phyloP scores from a whole-genome alignment of 2,113 vertebrate genomes.

The Apodemus sylvaticus region DNA sequence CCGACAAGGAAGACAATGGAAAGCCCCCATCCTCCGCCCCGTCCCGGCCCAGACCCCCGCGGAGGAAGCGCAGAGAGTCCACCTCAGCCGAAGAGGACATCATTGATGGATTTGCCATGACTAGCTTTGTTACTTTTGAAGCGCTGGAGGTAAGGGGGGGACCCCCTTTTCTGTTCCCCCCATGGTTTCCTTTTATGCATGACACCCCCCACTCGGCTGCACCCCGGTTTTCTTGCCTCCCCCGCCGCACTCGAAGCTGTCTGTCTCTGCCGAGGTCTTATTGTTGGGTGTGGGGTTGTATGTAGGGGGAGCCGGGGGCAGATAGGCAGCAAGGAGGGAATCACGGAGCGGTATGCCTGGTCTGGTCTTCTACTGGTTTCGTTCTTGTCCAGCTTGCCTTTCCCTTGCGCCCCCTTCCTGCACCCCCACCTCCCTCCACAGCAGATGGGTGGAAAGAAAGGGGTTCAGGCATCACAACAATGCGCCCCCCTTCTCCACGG shows the following conservation, averaged over 20 bases:
- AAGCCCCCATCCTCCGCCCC: conserved; percentile 90
- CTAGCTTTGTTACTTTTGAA: conserved; percentile 94
- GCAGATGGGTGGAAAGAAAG: conserved; percentile 79
- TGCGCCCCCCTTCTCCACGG: conserved; percentile 68
- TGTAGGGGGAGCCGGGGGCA: conserved; percentile 66
- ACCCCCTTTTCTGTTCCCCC: not conserved
- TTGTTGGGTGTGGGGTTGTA: conserved; percentile 74
- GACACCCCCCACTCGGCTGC: conserved; percentile 65
- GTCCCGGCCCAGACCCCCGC: conserved; percentile 92
- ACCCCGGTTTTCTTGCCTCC: conserved; percentile 37
- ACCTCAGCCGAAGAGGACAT: conserved; percentile 96
- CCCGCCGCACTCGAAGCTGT: conserved; percentile 26
- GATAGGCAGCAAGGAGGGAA: conserved; percentile 64
- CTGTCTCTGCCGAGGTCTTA: conserved; percentile 76
- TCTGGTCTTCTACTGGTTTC: not conserved
- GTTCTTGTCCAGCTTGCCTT: conserved; percentile 44
- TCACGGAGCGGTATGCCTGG: conserved; percentile 42
- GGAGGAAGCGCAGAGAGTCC: conserved; percentile 94
- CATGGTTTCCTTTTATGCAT: conserved; percentile 68
- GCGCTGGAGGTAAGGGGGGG: conserved; percentile 92
- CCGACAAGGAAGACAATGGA: conserved; percentile 91
- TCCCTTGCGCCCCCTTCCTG: conserved; percentile 63
- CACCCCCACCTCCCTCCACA: conserved; percentile 59
- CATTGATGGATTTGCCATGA: conserved; percentile 96
- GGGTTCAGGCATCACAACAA: conserved; percentile 79